Evolutionary conservation across 2,797 vertebrate genomes (phyloP), one percentile per base, ranked within the genome.

Genomic region (Borostomias antarcticus): DNA sequence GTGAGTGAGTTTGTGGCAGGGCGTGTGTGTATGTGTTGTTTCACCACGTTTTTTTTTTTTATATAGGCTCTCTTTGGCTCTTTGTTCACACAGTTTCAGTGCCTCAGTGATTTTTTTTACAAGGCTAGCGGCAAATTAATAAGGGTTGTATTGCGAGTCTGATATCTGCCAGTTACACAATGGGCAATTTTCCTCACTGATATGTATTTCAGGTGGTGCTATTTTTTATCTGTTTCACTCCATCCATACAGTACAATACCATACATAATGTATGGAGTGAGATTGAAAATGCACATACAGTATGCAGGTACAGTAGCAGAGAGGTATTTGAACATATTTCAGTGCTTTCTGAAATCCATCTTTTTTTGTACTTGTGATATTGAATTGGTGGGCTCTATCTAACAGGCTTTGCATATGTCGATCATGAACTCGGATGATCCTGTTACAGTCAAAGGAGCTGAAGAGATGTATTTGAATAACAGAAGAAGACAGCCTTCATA

Each of bases 41-140:
- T 70, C 58, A 70, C 80, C 66, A 78, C 69, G 75, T 73, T 66
- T 81, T 78, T 79, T 69, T 54, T n/a, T 77, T 88, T 82, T 82
- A 86, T 87, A 79, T 47, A 29, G 50, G 19, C 67, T 66, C 62
- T 58, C 76, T 68, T 73, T 74, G 72, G 63, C 43, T 73, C 66
- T 75, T 74, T 70, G 62, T 75, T 65, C 70, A 58, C 52, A 75
- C 75, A 60, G 63, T 68, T 75, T 76, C 62, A 58, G 50, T 54
- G 64, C 23, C 69, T 59, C 29, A 17, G 21, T 82, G 66, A 76
- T 77, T 87, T n/a, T 67, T 86, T 85, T 85, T 51, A 86, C 68
- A 58, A 77, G 66, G 33, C 65, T 54, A 5, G 61, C 33, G 9
- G 17, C 45, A 11, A 58, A 19, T 66, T 70, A 59, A 69, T 66